Evolutionary conservation across 2,888 invertebrate genomes (phyloP).

Genomic region (Lordiphosa andalusiaca): DNA sequence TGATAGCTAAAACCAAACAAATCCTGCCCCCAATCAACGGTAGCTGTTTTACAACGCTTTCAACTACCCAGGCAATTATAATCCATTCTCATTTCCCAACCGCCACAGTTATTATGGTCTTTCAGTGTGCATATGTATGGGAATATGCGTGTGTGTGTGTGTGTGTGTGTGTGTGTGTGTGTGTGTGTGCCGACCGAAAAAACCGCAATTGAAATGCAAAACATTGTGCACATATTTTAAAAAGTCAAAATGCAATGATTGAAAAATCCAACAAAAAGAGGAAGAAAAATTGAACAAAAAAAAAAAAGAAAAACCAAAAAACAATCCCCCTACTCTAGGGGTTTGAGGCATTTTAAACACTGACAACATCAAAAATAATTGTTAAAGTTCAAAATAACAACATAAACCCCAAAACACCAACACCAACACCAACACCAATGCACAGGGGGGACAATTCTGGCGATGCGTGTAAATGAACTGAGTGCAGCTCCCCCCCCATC

Average conservation of each 20-base stretch:
- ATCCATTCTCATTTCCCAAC: conserved; percentile 18
- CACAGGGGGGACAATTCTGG: conserved; percentile 15
- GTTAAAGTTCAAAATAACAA: conserved; percentile 59
- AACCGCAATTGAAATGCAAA: conserved; percentile 70
- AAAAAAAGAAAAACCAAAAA: too few relatives aligned
- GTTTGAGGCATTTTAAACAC: conserved; percentile 32
- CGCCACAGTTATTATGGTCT: conserved; percentile 53
- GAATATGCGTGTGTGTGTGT: conserved; percentile 9
- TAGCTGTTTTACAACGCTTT: conserved; percentile 12
- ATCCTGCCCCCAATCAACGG: conserved; percentile 1
- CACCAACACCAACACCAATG: conserved; percentile 10
- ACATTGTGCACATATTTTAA: conserved; percentile 53
- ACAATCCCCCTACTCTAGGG: background rate
- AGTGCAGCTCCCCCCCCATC: conserved; percentile 42
- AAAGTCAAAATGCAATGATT: conserved; percentile 61
- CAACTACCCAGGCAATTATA: background rate
- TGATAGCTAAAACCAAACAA: too few relatives aligned
- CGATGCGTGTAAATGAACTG: conserved; percentile 24
- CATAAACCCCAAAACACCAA: conserved; percentile 15
- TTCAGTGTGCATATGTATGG: conserved; percentile 8
- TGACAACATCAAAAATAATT: conserved; percentile 64
- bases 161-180: conserved; percentile 8
- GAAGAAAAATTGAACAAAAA: conserved; percentile 27
- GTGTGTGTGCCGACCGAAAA: conserved; percentile 25
- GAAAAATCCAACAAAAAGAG: conserved; percentile 42